A percentile compares a stretch with the other conserved stretches of the same genome.
Evolutionary conservation across 2,113 vertebrate species (phyloP).

Genomic region (Condylura cristata): DNA sequence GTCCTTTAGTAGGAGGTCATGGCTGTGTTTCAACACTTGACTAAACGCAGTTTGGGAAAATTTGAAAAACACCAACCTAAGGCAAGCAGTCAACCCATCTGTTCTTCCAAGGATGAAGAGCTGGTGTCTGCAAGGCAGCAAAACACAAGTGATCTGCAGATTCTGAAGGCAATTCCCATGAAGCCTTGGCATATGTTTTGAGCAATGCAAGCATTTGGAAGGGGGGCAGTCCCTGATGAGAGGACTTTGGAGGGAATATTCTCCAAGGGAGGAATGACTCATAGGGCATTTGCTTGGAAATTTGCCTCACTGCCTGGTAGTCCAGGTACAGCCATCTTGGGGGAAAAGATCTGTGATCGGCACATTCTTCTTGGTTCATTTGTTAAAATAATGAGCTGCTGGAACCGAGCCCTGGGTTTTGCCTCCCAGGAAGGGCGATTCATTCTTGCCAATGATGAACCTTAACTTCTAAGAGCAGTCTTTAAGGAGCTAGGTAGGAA

Average conservation of each 20-base stretch:
- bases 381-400: background rate
- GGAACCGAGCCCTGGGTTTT: background rate
- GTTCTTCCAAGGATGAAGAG: conserved; percentile 10
- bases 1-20: background rate
- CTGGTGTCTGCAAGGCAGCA: background rate
- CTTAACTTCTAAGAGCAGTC: conserved; percentile 35
- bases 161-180: background rate
- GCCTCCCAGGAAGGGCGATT: conserved; percentile 16
- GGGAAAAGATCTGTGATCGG: background rate
- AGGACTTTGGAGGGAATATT: background rate
- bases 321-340: background rate
- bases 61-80: background rate
- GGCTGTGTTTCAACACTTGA: conserved; percentile 1
- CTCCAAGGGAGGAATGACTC: conserved; percentile 24
- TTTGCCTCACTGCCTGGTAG: conserved; percentile 7
- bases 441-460: conserved; percentile 1
- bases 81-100: conserved; percentile 25
- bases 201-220: conserved; percentile 18
- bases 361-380: background rate
- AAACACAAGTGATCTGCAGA: background rate
- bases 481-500: background rate
- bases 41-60: conserved; percentile 20
- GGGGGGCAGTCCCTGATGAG: background rate
- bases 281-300: conserved; percentile 31
- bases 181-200: background rate